These are phyloP conservation scores for Lamprotornis superbus DNA, from an alignment of 2,113 vertebrate genomes.

Conservation along the genomic window DNA sequence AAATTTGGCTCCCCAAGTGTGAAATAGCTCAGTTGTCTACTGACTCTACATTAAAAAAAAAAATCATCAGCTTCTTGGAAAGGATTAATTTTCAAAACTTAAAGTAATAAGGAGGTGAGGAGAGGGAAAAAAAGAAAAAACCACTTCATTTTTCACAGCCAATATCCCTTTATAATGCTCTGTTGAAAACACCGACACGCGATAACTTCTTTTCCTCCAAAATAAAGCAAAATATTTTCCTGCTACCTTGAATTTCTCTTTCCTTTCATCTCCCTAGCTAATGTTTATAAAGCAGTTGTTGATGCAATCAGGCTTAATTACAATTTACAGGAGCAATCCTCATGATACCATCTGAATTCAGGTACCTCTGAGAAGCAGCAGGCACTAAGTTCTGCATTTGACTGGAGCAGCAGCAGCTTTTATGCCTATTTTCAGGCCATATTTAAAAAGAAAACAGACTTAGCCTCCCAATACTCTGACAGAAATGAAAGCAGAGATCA, in stretches of 20 bases:
- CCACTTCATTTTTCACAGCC: not conserved
- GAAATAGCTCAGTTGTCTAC: slow-evolving; percentile 30
- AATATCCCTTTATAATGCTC: not conserved
- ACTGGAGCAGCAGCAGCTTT: not conserved
- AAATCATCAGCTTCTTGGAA: not conserved
- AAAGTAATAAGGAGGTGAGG: not conserved
- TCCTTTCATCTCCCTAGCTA: not conserved
- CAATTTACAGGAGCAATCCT: not conserved
- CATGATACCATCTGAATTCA: not conserved
- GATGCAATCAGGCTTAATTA: not conserved
- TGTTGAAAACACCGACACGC: not conserved
- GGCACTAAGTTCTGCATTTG: accelerated
- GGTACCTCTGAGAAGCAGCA: not conserved
- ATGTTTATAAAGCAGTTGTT: not conserved
- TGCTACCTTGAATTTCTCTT: not conserved
- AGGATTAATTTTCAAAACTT: not conserved
- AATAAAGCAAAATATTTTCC: not conserved
- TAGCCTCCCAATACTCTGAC: not conserved
- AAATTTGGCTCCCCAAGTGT: slow-evolving; percentile 15
- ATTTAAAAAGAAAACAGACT: not conserved
- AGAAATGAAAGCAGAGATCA: not conserved
- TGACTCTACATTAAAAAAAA: not conserved
- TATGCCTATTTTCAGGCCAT: not conserved
- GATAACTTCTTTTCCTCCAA: accelerated
- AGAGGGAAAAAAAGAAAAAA: not conserved